Base-by-base conservation (phyloP, 2,888 invertebrate species). In the Sphaerophoria taeniata region DNA sequence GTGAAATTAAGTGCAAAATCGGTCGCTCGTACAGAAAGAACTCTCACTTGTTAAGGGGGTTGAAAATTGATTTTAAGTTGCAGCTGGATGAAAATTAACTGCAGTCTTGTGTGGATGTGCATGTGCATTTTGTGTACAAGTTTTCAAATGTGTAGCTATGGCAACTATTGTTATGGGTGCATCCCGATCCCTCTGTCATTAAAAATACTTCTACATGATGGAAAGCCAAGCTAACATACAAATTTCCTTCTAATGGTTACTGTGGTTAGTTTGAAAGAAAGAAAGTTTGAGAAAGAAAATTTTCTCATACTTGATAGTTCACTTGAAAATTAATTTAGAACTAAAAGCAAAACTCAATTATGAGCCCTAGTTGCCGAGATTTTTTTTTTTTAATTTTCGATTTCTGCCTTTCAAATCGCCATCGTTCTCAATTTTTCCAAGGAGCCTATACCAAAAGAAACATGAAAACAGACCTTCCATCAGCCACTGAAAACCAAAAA, bases 11-110 rank as follows among this genome's bases (percentile, higher is more conserved):
- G 67, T 73, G 73, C 31, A 24, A 65, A 79, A 69, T 61, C 61
- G 49, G 43, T 43, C 39, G 56, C 24, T 24, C 24, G 24, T 24
- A 24, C 24, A 24, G 24, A 24, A 24, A 24, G 47, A 49, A 71
- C 71, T 81, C 58, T 81, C 51, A 75, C 70, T 70, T 70, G 43
- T 81, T 79, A 11, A 55, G 56, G 53, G 78, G 74, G 79, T 75
- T 79, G 84, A 12, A 71, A 47, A 43, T 12, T 36, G 45, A 60
- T 49, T 55, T 43, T 14, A 12, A 31, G 43, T 75, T 72, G 80
- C 84, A 84, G 84, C 84, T 84, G 79, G 75, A 53, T 65, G 31
- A 60, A 51, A 65, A 53, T 65, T 47, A 31, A 71, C 75, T 75
- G 63, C 49, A 74, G 70, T 65, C 60, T 77, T 51, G 51, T 55